Conservation (phyloP, 1,140 invertebrate genomes). For the Drosophila kurseongensis region DNA sequence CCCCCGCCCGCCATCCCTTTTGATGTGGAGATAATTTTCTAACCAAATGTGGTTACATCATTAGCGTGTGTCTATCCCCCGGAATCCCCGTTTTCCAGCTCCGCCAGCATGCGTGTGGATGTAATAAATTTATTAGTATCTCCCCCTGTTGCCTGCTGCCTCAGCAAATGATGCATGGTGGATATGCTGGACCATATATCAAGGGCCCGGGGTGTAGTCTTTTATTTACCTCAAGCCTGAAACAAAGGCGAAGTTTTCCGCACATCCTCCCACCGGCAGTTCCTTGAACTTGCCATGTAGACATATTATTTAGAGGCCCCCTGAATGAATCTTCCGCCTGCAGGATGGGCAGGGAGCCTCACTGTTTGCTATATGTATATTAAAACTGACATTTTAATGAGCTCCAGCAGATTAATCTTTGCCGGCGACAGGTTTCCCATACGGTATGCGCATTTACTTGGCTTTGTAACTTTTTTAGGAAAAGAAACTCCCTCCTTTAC, state of each 20-base stretch:
- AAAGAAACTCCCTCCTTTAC: not conserved
- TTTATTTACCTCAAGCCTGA: slow-evolving; percentile 11
- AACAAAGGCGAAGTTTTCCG: slow-evolving; percentile 53
- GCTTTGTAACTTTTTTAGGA: slow-evolving; percentile 8
- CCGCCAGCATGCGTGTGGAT: slow-evolving; percentile 27
- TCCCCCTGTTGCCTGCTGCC: slow-evolving; percentile 6
- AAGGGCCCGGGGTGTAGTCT: slow-evolving; percentile 42
- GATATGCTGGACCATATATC: slow-evolving; percentile 59
- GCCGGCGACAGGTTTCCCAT: slow-evolving; percentile 48
- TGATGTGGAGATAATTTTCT: slow-evolving; percentile 78
- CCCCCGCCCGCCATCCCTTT: slow-evolving; percentile 18
- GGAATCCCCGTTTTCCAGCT: not conserved
- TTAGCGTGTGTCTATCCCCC: slow-evolving; percentile 60
- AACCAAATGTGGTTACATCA: slow-evolving; percentile 80
- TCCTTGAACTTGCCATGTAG: slow-evolving; percentile 72
- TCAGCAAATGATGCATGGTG: slow-evolving; percentile 74
- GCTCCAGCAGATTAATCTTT: slow-evolving; percentile 77
- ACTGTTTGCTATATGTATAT: slow-evolving; percentile 55
- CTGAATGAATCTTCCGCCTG: slow-evolving; percentile 26
- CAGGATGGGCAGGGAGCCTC: not conserved
- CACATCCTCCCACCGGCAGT: slow-evolving; percentile 32
- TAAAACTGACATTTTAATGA: slow-evolving; percentile 80
- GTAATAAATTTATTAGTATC: slow-evolving; percentile 81
- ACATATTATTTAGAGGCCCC: slow-evolving; percentile 69
- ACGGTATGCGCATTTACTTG: slow-evolving; percentile 3